Evolutionary conservation across 1,140 invertebrate species (phyloP), one percentile per base, ranked within the genome.

Genomic region (Drosophila sulfurigaster): DNA sequence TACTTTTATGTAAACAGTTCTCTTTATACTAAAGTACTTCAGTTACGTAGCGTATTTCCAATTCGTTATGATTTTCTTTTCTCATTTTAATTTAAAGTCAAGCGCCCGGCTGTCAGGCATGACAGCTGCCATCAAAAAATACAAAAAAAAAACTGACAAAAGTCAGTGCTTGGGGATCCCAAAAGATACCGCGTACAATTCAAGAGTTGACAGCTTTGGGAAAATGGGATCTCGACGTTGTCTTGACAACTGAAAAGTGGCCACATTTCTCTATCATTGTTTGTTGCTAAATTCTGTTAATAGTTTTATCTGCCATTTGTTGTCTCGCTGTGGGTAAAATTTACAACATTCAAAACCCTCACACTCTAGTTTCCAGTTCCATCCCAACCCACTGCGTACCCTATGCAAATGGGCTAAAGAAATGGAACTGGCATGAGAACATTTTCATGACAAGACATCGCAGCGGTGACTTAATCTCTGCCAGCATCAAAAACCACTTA

Each of bases 271-370:
- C 70, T 81, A 69, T 46, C 71, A 85, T 89, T 85, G 81, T 88
- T 88, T 82, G 68, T 87, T 89, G 85, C 85, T 89, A 89, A 89
- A 89, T 89, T 89, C 85, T 89, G 75, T 80, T 89, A 89, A 89
- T 89, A 81, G 85, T 89, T 79, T 89, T 89, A 89, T 81, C 85
- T 78, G 32, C 43, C 16, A 48, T 16, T 7, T 56, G 16, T 56
- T 38, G 13, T 56, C 30, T 43, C 16, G 43, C 43, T 86, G 78
- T 75, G 83, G 72, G 75, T 86, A 77, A 79, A 82, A 76, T 86
- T 81, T 66, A 82, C 80, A 79, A 80, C 65, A 68, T 15, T 43
- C 67, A 46, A 48, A 43, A 13, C 5, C 41, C 41, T 38, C 35
- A 38, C 35, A 32, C 48, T 49, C 45, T 4, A 46, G 48, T n/a